These are phyloP conservation scores for Empidonax traillii DNA, from an alignment of 2,113 vertebrate genomes.

Conservation along the genomic window DNA sequence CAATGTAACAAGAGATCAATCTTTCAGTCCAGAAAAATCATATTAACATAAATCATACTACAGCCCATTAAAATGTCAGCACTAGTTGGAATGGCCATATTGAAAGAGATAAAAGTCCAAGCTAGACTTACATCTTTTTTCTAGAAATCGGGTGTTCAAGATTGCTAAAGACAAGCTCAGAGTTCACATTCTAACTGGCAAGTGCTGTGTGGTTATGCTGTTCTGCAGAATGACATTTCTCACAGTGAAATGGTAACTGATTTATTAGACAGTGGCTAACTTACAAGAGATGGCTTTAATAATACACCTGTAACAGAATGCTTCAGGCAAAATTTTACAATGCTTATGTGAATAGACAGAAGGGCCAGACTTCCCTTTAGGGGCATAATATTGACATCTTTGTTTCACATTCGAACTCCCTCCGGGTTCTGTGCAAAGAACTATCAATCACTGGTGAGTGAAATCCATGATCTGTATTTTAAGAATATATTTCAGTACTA, in stretches of 20 bases:
- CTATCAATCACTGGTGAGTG: background rate
- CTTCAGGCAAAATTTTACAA: conserved; percentile 28
- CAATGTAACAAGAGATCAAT: background rate
- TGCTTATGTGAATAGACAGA: conserved; percentile 40
- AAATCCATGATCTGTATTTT: background rate
- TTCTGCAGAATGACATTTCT: background rate
- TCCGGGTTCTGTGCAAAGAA: background rate
- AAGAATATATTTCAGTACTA: background rate
- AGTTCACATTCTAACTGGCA: background rate
- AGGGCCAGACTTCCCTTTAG: background rate
- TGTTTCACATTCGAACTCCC: background rate
- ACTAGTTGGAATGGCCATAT: background rate
- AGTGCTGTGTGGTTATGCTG: background rate
- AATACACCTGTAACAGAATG: conserved; percentile 17
- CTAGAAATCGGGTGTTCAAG: background rate
- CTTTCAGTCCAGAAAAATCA: background rate
- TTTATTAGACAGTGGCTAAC: conserved; percentile 25
- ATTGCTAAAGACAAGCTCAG: background rate
- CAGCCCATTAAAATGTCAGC: background rate
- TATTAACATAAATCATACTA: background rate
- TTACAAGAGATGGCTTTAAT: conserved; percentile 34
- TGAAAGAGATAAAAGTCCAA: background rate
- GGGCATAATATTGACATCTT: conserved; percentile 28
- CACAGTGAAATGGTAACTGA: background rate
- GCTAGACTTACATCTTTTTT: background rate